Conservation (phyloP, 2,113 vertebrate genomes). For the Pimephales promelas region DNA sequence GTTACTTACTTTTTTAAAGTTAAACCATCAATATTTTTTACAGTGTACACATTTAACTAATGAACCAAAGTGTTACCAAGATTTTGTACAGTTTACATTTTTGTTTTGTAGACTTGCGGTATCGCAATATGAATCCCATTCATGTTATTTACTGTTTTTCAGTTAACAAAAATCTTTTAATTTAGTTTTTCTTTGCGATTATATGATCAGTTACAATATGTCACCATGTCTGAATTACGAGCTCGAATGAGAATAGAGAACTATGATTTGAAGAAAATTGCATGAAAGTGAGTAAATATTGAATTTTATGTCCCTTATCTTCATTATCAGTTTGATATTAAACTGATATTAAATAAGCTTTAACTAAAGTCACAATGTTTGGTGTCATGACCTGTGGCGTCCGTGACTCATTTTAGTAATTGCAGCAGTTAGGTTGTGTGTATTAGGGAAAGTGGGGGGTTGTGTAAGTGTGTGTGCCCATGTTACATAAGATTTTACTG, state of each 20-base stretch:
- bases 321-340: conserved; percentile 31
- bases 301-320: not conserved
- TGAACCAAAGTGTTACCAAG: too few species aligned
- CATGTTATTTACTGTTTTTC: too few species aligned
- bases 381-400: conserved; percentile 39
- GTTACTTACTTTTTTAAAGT: too few species aligned
- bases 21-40: too few species aligned
- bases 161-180: not conserved
- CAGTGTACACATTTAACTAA: too few species aligned
- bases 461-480: conserved; percentile 35
- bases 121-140: too few species aligned
- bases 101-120: too few species aligned
- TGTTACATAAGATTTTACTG: conserved; percentile 29
- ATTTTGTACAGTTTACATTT: too few species aligned
- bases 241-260: not conserved
- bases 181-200: not conserved
- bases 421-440: conserved; percentile 44
- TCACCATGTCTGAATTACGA: not conserved
- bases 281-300: not conserved
- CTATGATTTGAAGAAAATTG: not conserved
- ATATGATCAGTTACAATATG: not conserved
- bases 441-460: conserved; percentile 28
- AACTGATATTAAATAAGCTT: conserved; percentile 44
- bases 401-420: conserved; percentile 52
- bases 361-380: conserved; percentile 53